Base-by-base conservation (phyloP, 2,888 invertebrate genomes). In the Megalurothrips usitatus region DNA sequence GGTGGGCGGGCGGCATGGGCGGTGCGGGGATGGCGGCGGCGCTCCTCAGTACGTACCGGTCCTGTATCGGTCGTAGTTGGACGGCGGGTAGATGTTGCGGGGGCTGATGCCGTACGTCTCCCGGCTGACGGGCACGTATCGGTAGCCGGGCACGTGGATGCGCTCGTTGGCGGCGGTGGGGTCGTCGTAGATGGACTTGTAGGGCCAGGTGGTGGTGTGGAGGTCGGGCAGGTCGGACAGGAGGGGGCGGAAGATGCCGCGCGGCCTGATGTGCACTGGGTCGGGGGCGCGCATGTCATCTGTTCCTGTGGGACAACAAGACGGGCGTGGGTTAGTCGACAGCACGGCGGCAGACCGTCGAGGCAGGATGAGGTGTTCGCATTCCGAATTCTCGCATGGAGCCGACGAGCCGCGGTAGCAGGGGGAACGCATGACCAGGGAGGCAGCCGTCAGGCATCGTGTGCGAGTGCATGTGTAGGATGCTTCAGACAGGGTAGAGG, bases 281-380 rank as follows among this genome's bases (percentile, higher is more conserved):
- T 96, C 96, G 87, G 94, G 94, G 85, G 96, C 96, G 88, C 94
- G 93, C 90, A 96, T 93, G 90, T 96, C 96, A 89, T 96, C 95
- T 87, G 96, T 95, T 89, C 96, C 96, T 95, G 86, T 58, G 14
- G 58, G 48, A 85, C 58, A 58, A 19, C 58, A 58, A 58, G 17
- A 17, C 6, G 58, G 58, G 14, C 34, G 2, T 6, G 17, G 58
- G 58, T 58, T 17, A 17, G 58, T n/a, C n/a, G 58, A 19, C 58
- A 58, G 58, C 58, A 11, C 0, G 58, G 68, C 68, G 12, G 10
- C 26, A 75, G 68, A 0, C 9, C 68, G 23, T 23, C 9, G 9
- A n/a, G 19, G 63, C 52, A 58, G 68, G 23, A 23, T 4, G 6
- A 43, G 34, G 34, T 43, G n/a, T n/a, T n/a, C 34, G 34, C 34